Evolutionary conservation across 2,113 vertebrate species (phyloP).

Genomic region (Megaceryle torquata): DNA sequence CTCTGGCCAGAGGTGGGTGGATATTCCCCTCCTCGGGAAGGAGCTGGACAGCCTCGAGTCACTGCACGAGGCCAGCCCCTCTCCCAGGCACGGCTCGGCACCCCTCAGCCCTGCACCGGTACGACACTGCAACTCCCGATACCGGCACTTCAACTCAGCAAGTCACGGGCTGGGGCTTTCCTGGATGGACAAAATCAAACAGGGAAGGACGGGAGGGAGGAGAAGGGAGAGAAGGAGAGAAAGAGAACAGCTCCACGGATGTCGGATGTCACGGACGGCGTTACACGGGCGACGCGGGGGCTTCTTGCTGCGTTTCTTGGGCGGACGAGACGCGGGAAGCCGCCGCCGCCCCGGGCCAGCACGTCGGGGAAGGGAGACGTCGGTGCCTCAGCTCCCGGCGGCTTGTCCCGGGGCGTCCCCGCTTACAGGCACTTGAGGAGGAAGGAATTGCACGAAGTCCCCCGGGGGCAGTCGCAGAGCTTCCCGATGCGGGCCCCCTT

Average conservation of each 20-base stretch:
- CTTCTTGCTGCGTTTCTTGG: conserved; percentile 14
- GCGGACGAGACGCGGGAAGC: not conserved
- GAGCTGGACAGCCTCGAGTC: not conserved
- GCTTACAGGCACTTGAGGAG: conserved; percentile 82
- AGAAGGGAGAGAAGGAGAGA: not conserved
- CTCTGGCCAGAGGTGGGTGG: not conserved
- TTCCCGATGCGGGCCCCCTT: conserved; percentile 83
- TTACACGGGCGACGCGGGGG: not conserved
- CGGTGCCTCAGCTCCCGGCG: not conserved
- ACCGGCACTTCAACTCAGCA: not conserved
- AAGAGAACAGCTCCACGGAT: conserved; percentile 38
- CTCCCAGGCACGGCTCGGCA: not conserved
- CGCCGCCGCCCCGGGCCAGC: not conserved
- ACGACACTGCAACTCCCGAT: not conserved
- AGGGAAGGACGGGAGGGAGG: not conserved
- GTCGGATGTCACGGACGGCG: conserved; percentile 36
- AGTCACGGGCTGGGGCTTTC: not conserved
- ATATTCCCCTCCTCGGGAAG: not conserved
- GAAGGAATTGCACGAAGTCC: conserved; percentile 82
- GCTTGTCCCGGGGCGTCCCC: not conserved
- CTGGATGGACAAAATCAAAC: not conserved
- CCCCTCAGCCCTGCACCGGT: not conserved
- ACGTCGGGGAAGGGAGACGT: not conserved
- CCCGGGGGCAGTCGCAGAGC: conserved; percentile 82
- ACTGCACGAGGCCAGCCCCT: not conserved